Evolutionary conservation across 2,888 invertebrate species (phyloP).

Genomic region (Pandemis heparana): DNA sequence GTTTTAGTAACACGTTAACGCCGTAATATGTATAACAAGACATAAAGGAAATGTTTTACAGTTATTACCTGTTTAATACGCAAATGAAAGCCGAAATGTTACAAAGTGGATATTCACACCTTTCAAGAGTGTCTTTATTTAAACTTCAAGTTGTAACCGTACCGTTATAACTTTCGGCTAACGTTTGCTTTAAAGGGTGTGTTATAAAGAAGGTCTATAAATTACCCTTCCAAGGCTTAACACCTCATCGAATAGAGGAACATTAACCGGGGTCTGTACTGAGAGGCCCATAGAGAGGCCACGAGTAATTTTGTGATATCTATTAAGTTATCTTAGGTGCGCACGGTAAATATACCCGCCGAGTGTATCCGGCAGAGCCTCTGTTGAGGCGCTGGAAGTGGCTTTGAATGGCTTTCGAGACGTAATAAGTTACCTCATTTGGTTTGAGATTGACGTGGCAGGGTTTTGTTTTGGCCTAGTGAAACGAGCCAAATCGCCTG

Average conservation of each 20-base stretch:
- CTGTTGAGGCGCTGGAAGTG: constrained; percentile 53
- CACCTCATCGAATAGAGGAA: constrained; percentile 79
- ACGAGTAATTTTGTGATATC: constrained; percentile 58
- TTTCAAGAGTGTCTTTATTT: constrained; percentile 8
- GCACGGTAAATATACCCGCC: constrained; percentile 60
- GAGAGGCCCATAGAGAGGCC: constrained; percentile 51
- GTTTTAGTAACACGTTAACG: constrained; percentile 1
- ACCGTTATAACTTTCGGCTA: constrained; percentile 11
- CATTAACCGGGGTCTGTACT: constrained; percentile 77
- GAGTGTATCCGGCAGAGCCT: constrained; percentile 54
- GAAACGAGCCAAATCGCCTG: not conserved
- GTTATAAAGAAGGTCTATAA: constrained; percentile 61
- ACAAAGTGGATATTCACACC: constrained; percentile 70
- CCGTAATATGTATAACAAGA: not conserved
- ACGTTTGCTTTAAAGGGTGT: constrained; percentile 8
- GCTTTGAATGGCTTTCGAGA: constrained; percentile 4
- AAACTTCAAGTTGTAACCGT: constrained; percentile 1
- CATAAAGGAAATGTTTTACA: constrained; percentile 4
- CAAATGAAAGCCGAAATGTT: constrained; percentile 49
- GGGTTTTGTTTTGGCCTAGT: not conserved
- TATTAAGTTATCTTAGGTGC: constrained; percentile 76
- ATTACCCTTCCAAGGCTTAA: constrained; percentile 70
- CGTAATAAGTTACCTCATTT: not conserved
- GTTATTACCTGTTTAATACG: constrained; percentile 45
- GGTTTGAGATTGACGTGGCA: not conserved